Conservation (phyloP, 2,797 vertebrate species). For the Cirrhinus mrigala region DNA sequence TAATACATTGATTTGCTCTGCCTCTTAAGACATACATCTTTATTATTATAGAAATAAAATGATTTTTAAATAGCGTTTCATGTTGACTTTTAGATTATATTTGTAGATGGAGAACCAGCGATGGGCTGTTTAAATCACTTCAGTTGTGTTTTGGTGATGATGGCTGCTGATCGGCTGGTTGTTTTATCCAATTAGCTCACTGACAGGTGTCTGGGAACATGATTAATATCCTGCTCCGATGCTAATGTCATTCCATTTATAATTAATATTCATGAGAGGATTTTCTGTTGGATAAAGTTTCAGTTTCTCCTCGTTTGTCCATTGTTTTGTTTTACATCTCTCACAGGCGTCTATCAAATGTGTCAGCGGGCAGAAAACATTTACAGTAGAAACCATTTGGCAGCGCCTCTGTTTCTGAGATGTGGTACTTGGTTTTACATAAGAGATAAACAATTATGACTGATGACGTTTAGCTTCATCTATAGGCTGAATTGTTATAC, state of each 20-base stretch:
- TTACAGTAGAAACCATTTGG: conserved; percentile 38
- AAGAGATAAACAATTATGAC: conserved; percentile 43
- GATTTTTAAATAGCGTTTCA: background rate
- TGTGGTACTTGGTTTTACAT: conserved; percentile 39
- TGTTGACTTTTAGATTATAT: background rate
- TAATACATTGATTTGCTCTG: background rate
- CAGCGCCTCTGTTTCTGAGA: conserved; percentile 10
- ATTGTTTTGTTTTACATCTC: conserved; percentile 20
- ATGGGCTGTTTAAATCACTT: background rate
- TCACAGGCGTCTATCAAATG: conserved; percentile 18
- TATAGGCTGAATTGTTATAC: conserved; percentile 15
- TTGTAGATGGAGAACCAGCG: too few species aligned
- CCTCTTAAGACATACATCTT: background rate
- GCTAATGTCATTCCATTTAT: background rate
- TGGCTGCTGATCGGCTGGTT: conserved; percentile 5
- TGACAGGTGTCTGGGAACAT: background rate
- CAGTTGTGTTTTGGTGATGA: background rate
- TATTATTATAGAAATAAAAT: background rate
- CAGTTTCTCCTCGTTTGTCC: background rate
- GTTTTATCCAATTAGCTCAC: background rate
- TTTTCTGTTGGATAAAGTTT: background rate
- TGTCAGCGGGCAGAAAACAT: conserved; percentile 25
- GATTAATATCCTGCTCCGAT: conserved; percentile 1
- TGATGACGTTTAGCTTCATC: conserved; percentile 13
- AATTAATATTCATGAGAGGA: conserved; percentile 3